Percentiles rank a stretch among this genome's conserved stretches.
phyloP scores from a whole-genome alignment of 2,113 vertebrate species.

The Notarius lentiginosus region DNA sequence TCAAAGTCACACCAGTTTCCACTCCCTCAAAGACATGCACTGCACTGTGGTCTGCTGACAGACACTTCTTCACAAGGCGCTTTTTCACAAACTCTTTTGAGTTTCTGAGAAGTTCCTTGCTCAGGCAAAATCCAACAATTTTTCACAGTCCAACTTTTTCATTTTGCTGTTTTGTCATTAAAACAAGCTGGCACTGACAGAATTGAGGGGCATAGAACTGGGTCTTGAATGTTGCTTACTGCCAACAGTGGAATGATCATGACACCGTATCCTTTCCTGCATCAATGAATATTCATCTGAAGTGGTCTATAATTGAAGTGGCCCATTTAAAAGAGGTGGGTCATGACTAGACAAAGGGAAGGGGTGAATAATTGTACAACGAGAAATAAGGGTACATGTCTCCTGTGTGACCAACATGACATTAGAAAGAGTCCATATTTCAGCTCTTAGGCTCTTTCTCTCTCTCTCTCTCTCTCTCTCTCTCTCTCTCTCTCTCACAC shows the following conservation, averaged over 20 bases:
- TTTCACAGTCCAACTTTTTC: neutral
- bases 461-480: neutral
- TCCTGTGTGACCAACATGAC: neutral
- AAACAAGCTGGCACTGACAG: neutral
- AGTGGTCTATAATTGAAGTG: neutral
- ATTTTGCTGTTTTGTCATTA: neutral
- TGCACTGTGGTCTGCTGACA: too few relatives aligned
- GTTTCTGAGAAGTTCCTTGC: neutral
- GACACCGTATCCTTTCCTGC: neutral
- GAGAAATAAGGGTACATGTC: neutral
- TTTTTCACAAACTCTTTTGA: neutral
- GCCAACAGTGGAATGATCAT: neutral
- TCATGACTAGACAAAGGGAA: neutral
- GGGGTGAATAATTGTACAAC: neutral
- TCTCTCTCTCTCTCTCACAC: neutral
- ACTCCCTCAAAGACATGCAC: too few relatives aligned
- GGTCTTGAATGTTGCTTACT: neutral
- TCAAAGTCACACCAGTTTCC: neutral
- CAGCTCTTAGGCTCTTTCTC: neutral
- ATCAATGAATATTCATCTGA: neutral
- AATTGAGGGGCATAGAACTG: neutral
- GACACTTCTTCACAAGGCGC: too few relatives aligned
- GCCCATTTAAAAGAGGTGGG: neutral
- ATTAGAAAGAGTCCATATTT: conserved; percentile 1
- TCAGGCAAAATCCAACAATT: too few relatives aligned